phyloP scores from a whole-genome alignment of 2,888 invertebrate genomes.

The Brenthis hecate region DNA sequence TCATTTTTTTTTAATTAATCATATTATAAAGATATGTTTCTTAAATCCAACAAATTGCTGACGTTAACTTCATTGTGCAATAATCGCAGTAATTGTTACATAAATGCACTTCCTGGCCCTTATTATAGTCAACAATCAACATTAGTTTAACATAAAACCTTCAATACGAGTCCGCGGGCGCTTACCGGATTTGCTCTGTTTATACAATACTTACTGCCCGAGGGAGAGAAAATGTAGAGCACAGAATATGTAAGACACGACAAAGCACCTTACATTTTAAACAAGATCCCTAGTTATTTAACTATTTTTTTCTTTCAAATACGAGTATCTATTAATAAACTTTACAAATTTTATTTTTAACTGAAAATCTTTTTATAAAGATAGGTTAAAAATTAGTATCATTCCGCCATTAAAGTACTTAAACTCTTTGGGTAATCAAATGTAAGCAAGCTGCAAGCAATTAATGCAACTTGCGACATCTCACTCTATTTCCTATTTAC shows the following conservation, averaged over 20 bases:
- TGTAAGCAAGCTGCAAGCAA: too few relatives aligned
- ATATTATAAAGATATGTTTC: not conserved
- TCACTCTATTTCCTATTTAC: too few relatives aligned
- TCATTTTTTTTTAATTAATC: not conserved
- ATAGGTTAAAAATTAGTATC: too few relatives aligned
- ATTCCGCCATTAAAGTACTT: too few relatives aligned
- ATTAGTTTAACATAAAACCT: slow-evolving; percentile 35
- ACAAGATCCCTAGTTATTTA: not conserved
- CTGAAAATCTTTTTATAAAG: too few relatives aligned
- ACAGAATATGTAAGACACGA: slow-evolving; percentile 34
- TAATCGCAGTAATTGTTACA: slow-evolving; percentile 24
- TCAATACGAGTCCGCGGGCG: slow-evolving; percentile 39
- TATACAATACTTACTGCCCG: slow-evolving; percentile 68
- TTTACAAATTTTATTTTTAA: too few relatives aligned
- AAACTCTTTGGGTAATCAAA: too few relatives aligned
- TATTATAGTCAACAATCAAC: slow-evolving; percentile 32
- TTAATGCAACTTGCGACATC: too few relatives aligned
- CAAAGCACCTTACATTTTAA: not conserved
- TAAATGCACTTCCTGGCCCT: slow-evolving; percentile 34
- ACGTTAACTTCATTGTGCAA: slow-evolving; percentile 9
- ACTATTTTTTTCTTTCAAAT: too few relatives aligned
- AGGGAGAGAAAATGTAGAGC: slow-evolving; percentile 48
- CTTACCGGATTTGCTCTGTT: slow-evolving; percentile 73
- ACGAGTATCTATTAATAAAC: too few relatives aligned
- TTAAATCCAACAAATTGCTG: slow-evolving; percentile 1